These are phyloP conservation scores for Carposina sasakii DNA, from an alignment of 1,140 invertebrate genomes.

Conservation along the genomic window DNA sequence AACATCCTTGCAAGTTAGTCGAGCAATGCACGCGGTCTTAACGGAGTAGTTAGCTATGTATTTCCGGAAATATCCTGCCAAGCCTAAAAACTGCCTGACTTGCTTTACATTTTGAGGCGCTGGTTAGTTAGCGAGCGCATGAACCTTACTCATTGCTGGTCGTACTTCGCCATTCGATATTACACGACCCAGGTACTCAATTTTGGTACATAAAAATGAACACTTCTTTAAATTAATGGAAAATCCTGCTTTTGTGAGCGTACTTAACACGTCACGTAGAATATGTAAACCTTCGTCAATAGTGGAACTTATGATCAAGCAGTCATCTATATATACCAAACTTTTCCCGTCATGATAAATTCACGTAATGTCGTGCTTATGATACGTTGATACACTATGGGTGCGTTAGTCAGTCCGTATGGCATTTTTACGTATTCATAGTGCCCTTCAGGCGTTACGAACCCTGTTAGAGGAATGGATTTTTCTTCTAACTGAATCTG, in stretches of 20 bases:
- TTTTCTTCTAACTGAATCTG: no score
- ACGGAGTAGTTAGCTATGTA: slow-evolving; percentile 31
- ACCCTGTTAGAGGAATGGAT: no score
- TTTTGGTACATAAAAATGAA: slow-evolving; percentile 10
- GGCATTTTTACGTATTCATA: no score
- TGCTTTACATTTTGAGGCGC: slow-evolving; percentile 30
- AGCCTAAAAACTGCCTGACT: slow-evolving; percentile 34
- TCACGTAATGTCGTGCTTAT: no score
- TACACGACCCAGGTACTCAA: slow-evolving; percentile 28
- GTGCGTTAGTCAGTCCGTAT: no score
- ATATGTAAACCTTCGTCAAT: neutral
- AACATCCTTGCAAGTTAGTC: slow-evolving; percentile 22
- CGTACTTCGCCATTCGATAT: slow-evolving; percentile 25
- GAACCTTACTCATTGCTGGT: slow-evolving; percentile 32
- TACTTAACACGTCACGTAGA: neutral
- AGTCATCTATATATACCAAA: slow-evolving; percentile 12
- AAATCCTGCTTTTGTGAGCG: slow-evolving; percentile 7
- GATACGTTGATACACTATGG: no score
- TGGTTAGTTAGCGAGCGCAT: slow-evolving; percentile 35
- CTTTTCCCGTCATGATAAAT: no score
- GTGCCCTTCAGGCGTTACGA: no score
- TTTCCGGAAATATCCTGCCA: slow-evolving; percentile 38
- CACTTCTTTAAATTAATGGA: slow-evolving; percentile 11
- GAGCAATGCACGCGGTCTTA: slow-evolving; percentile 23
- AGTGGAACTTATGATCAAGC: slow-evolving; percentile 1